Conservation (phyloP, 2,797 vertebrate genomes). For the Eremophila alpestris region DNA sequence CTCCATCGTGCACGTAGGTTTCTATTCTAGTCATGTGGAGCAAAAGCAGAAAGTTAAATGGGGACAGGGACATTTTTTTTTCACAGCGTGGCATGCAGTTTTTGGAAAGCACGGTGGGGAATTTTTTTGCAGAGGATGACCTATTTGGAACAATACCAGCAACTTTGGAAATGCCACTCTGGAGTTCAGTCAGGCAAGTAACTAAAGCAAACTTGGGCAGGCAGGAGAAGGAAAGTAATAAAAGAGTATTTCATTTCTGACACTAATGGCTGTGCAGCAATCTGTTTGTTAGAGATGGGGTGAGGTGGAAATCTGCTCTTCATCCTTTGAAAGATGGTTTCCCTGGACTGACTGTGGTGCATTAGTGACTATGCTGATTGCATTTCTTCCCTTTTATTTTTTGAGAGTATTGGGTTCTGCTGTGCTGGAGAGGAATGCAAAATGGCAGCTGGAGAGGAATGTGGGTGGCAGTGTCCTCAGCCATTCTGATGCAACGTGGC, state of each 20-base stretch:
- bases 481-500: background rate
- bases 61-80: slow-evolving; percentile 66
- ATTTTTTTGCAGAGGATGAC: slow-evolving; percentile 77
- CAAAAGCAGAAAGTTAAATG: slow-evolving; percentile 68
- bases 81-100: slow-evolving; percentile 50
- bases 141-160: slow-evolving; percentile 80
- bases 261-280: background rate
- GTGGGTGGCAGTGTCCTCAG: background rate
- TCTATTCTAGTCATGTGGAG: slow-evolving; percentile 64
- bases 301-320: background rate
- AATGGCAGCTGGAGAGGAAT: slow-evolving; percentile 4
- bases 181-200: slow-evolving; percentile 69
- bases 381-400: background rate
- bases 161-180: slow-evolving; percentile 74
- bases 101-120: slow-evolving; percentile 75
- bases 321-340: background rate
- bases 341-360: background rate
- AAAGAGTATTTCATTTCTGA: slow-evolving; percentile 52
- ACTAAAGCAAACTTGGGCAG: slow-evolving; percentile 59
- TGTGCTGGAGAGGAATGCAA: background rate
- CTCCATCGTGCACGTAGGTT: slow-evolving; percentile 4
- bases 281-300: background rate
- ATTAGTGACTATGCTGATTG: background rate
- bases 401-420: background rate
- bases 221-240: slow-evolving; percentile 30